Evolutionary conservation across 2,113 vertebrate species (phyloP).

Genomic region (Smithornis capensis): DNA sequence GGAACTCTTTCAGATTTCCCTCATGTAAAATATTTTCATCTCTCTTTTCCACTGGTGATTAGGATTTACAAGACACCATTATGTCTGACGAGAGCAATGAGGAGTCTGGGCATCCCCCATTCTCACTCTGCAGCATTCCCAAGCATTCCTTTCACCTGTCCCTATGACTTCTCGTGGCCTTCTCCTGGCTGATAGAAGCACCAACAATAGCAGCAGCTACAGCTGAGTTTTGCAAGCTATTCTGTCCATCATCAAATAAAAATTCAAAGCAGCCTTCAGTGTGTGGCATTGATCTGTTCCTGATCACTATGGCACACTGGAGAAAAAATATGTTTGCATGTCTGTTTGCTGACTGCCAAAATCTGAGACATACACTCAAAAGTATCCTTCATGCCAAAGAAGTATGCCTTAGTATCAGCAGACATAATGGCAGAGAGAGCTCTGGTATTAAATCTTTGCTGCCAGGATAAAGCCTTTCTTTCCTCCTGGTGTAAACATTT

Average conservation of each 20-base stretch:
- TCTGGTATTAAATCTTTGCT: background rate
- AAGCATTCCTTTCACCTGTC: background rate
- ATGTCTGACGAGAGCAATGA: background rate
- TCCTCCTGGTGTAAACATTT: background rate
- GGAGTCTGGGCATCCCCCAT: rapidly evolving
- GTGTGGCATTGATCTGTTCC: background rate
- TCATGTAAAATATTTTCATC: background rate
- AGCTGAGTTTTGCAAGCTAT: background rate
- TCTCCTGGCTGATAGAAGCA: background rate
- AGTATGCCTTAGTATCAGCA: background rate
- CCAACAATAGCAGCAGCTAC: background rate
- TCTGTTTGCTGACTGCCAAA: background rate
- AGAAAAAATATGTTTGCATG: background rate
- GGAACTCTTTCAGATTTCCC: background rate
- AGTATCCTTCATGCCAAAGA: background rate
- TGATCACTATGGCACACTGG: background rate
- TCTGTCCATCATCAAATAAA: background rate
- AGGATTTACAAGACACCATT: background rate
- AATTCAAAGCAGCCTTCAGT: background rate
- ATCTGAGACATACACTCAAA: background rate
- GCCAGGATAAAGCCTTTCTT: background rate
- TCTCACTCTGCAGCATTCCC: background rate
- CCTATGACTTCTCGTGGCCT: background rate
- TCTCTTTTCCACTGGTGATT: background rate
- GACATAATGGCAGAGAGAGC: background rate